Evolutionary conservation across 2,888 invertebrate genomes (phyloP), one percentile per base, ranked within the genome.

Genomic region (Cephus runcator): DNA sequence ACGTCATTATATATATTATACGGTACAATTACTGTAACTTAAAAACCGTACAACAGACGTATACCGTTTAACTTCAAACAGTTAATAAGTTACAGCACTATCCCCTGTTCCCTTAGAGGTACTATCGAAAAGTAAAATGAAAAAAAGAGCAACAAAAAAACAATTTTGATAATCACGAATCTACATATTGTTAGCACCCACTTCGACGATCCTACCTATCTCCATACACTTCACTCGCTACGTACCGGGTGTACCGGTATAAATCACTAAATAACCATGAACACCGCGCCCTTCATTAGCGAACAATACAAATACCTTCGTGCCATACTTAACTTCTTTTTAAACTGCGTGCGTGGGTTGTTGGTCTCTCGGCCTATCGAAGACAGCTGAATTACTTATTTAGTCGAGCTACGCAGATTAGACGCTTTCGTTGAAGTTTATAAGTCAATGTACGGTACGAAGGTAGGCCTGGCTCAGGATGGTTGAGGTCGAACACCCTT

Each of bases 381-480:
- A 23, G 56, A 56, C 23, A 9, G 23, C 9, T 23, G 23, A 23
- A 56, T 56, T 56, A 56, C 9, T 56, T 23, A 23, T 23, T 56
- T 9, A 56, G 56, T 56, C 56, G 56, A 56, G 56, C 9, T 56
- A 56, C 56, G 56, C 56, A 56, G 56, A 56, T 23, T 23, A 23
- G 23, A 56, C 23, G 56, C 23, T 56, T 56, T 56, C 56, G 15
- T 56, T 56, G 56, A 56, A 56, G 56, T 83, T 88, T 82, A 89
- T 82, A 89, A 82, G 81, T 90, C 89, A 81, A 89, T 87, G 86
- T 90, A 90, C 84, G 89, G 90, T 75, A 90, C 90, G 89, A 93
- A 92, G 88, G 93, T 93, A 80, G 93, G 92, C 90, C 91, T 92
- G 89, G 92, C 93, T 93, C 93, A 92, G 88, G 93, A 92, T 87